Percentiles rank a stretch among this genome's conserved stretches.
These are phyloP conservation scores for Pharmacophagus antenor DNA, from an alignment of 2,888 invertebrate genomes.

Conservation along the genomic window DNA sequence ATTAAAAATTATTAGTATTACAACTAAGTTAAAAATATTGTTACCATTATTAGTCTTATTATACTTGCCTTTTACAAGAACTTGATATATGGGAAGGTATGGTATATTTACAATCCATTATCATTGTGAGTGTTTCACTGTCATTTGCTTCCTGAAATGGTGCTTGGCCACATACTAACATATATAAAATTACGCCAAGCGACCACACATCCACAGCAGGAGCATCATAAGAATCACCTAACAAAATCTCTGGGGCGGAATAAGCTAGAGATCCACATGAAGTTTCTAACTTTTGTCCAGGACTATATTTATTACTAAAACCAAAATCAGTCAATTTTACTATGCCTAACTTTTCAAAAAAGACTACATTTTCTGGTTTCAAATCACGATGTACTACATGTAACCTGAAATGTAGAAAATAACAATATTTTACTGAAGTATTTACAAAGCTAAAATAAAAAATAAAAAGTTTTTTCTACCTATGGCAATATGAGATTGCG, in stretches of 20 bases:
- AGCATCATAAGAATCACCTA: conserved; percentile 99
- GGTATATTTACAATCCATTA: conserved; percentile 99
- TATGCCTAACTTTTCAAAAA: conserved; percentile 97
- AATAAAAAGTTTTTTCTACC: conserved; percentile 75
- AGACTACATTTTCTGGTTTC: conserved; percentile 99
- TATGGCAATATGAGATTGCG: conserved; percentile 98
- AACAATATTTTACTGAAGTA: conserved; percentile 13
- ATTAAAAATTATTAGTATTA: neutral
- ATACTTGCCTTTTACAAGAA: conserved; percentile 88
- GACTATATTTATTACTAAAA: conserved; percentile 96
- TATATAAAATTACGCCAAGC: conserved; percentile 98
- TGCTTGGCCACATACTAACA: conserved; percentile 98
- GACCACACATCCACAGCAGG: conserved; percentile 99
- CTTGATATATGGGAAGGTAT: conserved; percentile 93
- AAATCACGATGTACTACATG: conserved; percentile 91
- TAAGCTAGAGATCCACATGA: conserved; percentile 99
- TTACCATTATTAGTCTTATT: neutral
- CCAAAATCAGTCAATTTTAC: conserved; percentile 99
- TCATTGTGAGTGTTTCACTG: conserved; percentile 99
- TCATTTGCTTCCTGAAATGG: conserved; percentile 99
- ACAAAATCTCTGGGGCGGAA: conserved; percentile 98
- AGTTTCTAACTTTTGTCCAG: conserved; percentile 97
- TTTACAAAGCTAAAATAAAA: conserved; percentile 11
- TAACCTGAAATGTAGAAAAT: conserved; percentile 61
- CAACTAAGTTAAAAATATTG: neutral